Evolutionary conservation across 2,888 invertebrate species (phyloP).

Genomic region (Charanyca ferruginea): DNA sequence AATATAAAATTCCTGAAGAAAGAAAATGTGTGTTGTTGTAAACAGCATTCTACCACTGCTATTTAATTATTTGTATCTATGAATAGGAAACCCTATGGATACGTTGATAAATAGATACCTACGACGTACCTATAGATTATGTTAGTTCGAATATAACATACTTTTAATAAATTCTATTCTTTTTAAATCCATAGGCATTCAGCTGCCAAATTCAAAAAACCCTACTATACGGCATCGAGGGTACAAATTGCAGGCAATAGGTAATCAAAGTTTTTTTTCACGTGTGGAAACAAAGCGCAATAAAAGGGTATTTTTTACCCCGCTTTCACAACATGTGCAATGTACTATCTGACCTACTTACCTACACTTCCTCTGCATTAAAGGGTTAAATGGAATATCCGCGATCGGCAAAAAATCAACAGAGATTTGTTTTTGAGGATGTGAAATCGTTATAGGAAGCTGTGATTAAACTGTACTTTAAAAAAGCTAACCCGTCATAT

Average conservation of each 20-base stretch:
- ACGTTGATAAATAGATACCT: no score
- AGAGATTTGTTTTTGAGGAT: constrained; percentile 73
- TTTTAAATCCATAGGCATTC: background rate
- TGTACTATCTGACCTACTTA: constrained; percentile 89
- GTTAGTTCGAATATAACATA: no score
- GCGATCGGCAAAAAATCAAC: constrained; percentile 77
- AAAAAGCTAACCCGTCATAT: constrained; percentile 7
- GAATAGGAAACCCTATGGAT: no score
- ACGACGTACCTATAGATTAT: no score
- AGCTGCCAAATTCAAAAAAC: constrained; percentile 70
- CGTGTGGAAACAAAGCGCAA: constrained; percentile 86
- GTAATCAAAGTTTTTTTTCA: constrained; percentile 86
- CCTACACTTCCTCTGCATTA: constrained; percentile 88
- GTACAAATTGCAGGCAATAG: constrained; percentile 90
- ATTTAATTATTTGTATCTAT: no score
- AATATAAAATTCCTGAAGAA: background rate
- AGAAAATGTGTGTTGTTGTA: background rate
- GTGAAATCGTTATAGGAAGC: constrained; percentile 67
- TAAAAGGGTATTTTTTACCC: constrained; percentile 86
- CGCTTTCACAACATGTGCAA: constrained; percentile 91
- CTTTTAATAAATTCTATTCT: no score
- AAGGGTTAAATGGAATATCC: constrained; percentile 88
- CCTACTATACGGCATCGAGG: constrained; percentile 71
- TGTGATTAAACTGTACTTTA: constrained; percentile 42
- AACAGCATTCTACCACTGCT: background rate